Conservation (phyloP, 2,797 vertebrate species). For the Novumbra hubbsi region DNA sequence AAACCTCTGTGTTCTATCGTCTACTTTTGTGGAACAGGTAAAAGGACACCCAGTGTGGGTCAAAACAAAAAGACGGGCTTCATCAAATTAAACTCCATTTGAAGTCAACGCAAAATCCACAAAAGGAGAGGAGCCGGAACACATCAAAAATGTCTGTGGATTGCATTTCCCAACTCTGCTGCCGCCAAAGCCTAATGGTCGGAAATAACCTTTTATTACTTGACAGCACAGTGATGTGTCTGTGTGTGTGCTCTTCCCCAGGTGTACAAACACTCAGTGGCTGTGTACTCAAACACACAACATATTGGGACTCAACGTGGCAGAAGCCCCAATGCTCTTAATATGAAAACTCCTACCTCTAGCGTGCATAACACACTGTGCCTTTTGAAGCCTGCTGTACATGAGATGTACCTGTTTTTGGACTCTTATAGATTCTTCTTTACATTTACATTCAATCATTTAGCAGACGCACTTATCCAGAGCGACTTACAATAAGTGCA, state of each 20-base stretch:
- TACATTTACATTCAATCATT: no score
- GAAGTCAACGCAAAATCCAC: background rate
- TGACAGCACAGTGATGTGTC: background rate
- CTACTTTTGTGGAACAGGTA: no score
- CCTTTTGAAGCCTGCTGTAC: background rate
- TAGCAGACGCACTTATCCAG: no score
- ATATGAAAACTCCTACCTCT: background rate
- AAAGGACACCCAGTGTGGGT: no score
- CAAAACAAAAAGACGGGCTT: background rate
- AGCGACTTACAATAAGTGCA: no score
- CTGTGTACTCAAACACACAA: slow-evolving; percentile 15
- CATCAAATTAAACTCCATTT: background rate
- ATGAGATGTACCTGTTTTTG: background rate
- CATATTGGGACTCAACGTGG: slow-evolving; percentile 17
- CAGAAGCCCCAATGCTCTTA: background rate
- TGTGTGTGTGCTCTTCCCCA: slow-evolving; percentile 28
- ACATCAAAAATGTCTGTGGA: background rate
- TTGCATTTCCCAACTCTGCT: background rate
- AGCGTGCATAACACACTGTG: background rate
- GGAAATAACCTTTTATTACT: background rate
- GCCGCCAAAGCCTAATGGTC: background rate
- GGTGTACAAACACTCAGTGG: slow-evolving; percentile 35
- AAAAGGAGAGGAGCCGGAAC: background rate
- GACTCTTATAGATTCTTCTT: background rate
- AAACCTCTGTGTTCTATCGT: no score